Conservation (phyloP, 2,888 invertebrate genomes). For the Colostygia pectinataria region DNA sequence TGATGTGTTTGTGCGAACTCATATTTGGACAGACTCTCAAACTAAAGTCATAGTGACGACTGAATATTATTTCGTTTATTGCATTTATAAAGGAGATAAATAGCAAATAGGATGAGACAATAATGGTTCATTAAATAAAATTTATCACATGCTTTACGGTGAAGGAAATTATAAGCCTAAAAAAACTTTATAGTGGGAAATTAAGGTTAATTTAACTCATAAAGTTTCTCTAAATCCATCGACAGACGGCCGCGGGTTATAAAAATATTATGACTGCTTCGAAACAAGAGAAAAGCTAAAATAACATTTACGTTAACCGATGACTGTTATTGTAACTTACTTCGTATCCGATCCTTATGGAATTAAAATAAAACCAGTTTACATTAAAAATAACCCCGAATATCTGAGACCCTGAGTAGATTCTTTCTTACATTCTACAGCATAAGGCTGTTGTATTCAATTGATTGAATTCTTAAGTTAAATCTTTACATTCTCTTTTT, state of each 20-base stretch:
- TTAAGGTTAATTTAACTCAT: constrained; percentile 14
- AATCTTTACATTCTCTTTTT: neutral
- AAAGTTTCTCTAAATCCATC: neutral
- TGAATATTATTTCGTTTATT: constrained; percentile 4
- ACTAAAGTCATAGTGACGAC: constrained; percentile 3
- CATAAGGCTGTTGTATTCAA: too few species aligned
- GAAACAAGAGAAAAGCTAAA: constrained; percentile 15
- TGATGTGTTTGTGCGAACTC: constrained; percentile 36
- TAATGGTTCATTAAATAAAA: constrained; percentile 8
- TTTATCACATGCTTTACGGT: constrained; percentile 18
- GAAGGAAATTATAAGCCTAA: constrained; percentile 6
- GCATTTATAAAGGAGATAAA: constrained; percentile 2
- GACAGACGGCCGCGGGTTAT: constrained; percentile 4
- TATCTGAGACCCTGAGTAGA: too few species aligned
- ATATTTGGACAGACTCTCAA: constrained; percentile 26
- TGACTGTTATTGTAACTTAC: constrained; percentile 8
- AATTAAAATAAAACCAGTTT: too few species aligned
- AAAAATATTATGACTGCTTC: constrained; percentile 17
- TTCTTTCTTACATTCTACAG: too few species aligned
- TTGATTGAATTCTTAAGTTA: neutral
- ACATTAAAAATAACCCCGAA: too few species aligned
- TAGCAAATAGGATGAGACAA: constrained; percentile 10
- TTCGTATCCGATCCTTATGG: neutral
- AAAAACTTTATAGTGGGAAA: constrained; percentile 14
- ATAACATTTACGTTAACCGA: constrained; percentile 14